phyloP scores from a whole-genome alignment of 1,140 invertebrate species.

The Whitmania pigra region DNA sequence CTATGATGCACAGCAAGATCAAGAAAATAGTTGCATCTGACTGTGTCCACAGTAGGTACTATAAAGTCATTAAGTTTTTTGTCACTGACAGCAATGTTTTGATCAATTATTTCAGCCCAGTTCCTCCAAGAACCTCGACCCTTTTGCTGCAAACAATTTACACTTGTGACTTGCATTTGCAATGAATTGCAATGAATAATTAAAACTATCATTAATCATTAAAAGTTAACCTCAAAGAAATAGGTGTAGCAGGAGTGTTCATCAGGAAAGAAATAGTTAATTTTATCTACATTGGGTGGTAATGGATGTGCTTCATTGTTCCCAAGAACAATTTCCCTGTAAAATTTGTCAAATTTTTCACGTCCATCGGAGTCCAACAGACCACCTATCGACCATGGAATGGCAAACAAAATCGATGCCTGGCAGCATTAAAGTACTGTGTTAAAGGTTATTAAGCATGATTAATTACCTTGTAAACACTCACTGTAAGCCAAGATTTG shows the following conservation, averaged over 20 bases:
- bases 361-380: slow-evolving; percentile 39
- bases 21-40: slow-evolving; percentile 40
- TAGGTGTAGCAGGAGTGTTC: slow-evolving; percentile 2
- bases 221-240: background rate
- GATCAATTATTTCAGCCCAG: slow-evolving; percentile 43
- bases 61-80: slow-evolving; percentile 42
- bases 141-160: slow-evolving; percentile 47
- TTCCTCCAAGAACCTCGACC: slow-evolving; percentile 51
- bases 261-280: slow-evolving; percentile 3
- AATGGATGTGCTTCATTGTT: background rate
- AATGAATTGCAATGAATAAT: background rate
- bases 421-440: background rate
- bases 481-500: slow-evolving; percentile 35
- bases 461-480: background rate
- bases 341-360: slow-evolving; percentile 49
- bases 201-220: background rate
- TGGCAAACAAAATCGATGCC: slow-evolving; percentile 33
- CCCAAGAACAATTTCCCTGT: slow-evolving; percentile 30
- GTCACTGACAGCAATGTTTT: slow-evolving; percentile 26
- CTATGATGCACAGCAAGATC: slow-evolving; percentile 37
- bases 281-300: background rate
- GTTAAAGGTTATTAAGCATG: background rate
- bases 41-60: slow-evolving; percentile 45
- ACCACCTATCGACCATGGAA: slow-evolving; percentile 42
- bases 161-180: background rate